Evolutionary conservation across 2,797 vertebrate species (phyloP).

Genomic region (Nothura maculosa): DNA sequence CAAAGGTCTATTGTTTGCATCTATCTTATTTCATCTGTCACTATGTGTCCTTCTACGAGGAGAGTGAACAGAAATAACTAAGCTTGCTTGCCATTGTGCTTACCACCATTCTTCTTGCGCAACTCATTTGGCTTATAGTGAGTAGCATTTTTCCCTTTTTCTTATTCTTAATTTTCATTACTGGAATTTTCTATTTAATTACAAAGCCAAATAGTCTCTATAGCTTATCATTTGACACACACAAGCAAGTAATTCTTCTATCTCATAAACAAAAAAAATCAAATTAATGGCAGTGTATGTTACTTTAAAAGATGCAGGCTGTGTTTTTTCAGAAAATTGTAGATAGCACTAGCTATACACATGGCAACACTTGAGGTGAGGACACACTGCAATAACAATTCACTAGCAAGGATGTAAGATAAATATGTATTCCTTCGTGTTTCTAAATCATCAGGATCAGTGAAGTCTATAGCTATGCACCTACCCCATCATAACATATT

Average conservation of each 20-base stretch:
- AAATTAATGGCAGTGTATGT: background rate
- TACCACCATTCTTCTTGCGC: background rate
- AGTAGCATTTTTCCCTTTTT: background rate
- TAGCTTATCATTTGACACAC: background rate
- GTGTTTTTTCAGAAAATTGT: background rate
- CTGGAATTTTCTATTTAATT: background rate
- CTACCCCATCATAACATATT: background rate
- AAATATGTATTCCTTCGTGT: background rate
- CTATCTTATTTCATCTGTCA: background rate
- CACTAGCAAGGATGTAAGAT: background rate
- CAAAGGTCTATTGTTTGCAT: background rate
- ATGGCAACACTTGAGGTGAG: background rate
- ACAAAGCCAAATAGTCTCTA: background rate
- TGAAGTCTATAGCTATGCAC: background rate
- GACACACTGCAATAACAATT: background rate
- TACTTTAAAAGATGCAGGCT: background rate
- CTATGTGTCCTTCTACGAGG: rapidly evolving
- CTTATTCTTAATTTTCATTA: background rate
- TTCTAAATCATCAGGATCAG: background rate
- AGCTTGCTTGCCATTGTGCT: background rate
- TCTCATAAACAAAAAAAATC: background rate
- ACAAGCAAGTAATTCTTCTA: background rate
- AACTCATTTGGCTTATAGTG: background rate
- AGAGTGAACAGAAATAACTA: background rate
- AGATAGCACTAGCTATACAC: background rate